Evolutionary conservation across 2,888 invertebrate species (phyloP), one percentile per base, ranked within the genome.

Genomic region (Chrysolina oricalcia): DNA sequence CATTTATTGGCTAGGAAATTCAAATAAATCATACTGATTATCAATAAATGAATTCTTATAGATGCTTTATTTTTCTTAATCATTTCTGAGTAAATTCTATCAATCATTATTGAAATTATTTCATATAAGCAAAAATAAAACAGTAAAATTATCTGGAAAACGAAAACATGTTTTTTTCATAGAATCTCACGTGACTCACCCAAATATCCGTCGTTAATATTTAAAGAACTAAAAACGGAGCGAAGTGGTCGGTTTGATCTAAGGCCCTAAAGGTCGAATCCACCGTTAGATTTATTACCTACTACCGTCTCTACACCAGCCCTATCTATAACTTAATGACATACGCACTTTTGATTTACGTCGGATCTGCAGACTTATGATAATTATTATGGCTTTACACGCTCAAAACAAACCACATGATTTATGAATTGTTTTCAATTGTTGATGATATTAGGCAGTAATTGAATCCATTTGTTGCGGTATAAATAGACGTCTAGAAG

Each of bases 261-360:
- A 81, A 79, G 82, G 80, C 68, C 85, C 84, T 82, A 82, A 82
- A 85, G 84, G 85, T 83, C 85, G 82, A 79, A 80, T 82, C 74
- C 80, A 81, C 84, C 82, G 83, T 81, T 81, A 86, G 86, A 87
- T 87, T 87, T 87, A 87, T 86, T 75, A 78, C 78, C 78, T 70
- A 75, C 75, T 76, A 79, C 73, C 79, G 73, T 75, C 76, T 67
- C 73, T 71, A 76, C n/a, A n/a, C 76, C 76, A 77, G 78, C 83
- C 82, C 82, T 79, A 78, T 76, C 82, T 79, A 78, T 76, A 78
- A 79, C 81, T 78, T 81, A 83, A 81, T 83, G 84, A 83, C 85
- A 83, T 81, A 83, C 81, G 75, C 80, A 82, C 79, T 79, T 81
- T 81, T 80, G 79, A 80, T 81, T 80, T 81, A 78, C 78, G 77